phyloP scores from a whole-genome alignment of 2,888 invertebrate species.

The Eristalinus aeneus region DNA sequence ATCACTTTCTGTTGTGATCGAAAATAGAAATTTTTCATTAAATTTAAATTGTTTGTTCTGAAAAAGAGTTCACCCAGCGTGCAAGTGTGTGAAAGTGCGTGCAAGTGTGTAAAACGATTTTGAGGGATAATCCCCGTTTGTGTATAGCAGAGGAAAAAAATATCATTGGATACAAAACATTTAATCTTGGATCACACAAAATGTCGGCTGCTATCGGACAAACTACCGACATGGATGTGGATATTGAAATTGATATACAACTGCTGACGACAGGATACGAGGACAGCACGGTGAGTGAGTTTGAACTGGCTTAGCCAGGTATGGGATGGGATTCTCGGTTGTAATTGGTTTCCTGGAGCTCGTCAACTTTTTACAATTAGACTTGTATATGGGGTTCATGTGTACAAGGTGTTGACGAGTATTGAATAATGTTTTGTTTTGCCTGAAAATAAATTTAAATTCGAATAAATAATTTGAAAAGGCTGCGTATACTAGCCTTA shows the following conservation, averaged over 20 bases:
- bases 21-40: background rate
- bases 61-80: background rate
- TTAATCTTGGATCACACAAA: conserved; percentile 50
- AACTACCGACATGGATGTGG: conserved; percentile 75
- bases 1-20: conserved; percentile 41
- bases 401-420: too few relatives aligned
- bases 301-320: background rate
- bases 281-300: conserved; percentile 79
- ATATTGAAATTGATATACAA: conserved; percentile 80
- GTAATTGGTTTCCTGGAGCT: background rate
- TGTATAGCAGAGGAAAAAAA: background rate
- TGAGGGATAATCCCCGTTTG: background rate
- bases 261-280: conserved; percentile 80
- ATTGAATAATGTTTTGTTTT: too few relatives aligned
- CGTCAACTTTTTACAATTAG: background rate
- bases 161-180: conserved; percentile 43
- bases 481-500: too few relatives aligned
- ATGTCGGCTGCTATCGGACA: conserved; percentile 64
- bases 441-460: too few relatives aligned
- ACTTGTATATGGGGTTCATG: too few relatives aligned
- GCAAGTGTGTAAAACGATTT: conserved; percentile 11
- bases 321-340: background rate
- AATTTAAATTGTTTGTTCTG: background rate
- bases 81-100: too few relatives aligned
- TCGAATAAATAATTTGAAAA: too few relatives aligned